These are phyloP conservation scores for Matsumurasca onukii DNA, from an alignment of 1,140 invertebrate species.

Conservation along the genomic window DNA sequence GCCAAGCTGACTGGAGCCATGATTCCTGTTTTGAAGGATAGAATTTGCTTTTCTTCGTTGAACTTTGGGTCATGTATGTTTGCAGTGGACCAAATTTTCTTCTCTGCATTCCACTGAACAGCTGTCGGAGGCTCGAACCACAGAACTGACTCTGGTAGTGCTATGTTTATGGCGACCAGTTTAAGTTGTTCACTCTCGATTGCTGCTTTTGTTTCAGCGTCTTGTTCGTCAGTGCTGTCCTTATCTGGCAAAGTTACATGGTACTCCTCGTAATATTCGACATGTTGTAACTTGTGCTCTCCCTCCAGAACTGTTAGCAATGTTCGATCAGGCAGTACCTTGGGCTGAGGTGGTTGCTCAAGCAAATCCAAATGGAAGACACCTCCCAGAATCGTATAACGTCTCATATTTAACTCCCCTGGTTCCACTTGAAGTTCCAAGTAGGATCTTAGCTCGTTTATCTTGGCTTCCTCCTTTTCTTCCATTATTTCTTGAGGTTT, in stretches of 20 bases:
- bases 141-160: constrained; percentile 70
- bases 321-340: constrained; percentile 42
- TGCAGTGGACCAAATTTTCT: constrained; percentile 66
- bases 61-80: constrained; percentile 80
- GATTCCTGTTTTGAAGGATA: constrained; percentile 71
- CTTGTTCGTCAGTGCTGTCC: not conserved
- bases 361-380: constrained; percentile 63
- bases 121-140: constrained; percentile 82
- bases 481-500: constrained; percentile 29
- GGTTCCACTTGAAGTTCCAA: constrained; percentile 47
- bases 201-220: not conserved
- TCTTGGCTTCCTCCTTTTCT: constrained; percentile 16
- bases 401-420: constrained; percentile 65
- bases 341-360: constrained; percentile 64
- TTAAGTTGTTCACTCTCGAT: constrained; percentile 17
- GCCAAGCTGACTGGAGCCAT: constrained; percentile 76
- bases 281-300: constrained; percentile 19
- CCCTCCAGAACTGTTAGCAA: constrained; percentile 28
- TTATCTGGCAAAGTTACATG: constrained; percentile 25
- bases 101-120: constrained; percentile 68
- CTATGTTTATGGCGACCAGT: constrained; percentile 44
- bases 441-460: constrained; percentile 44
- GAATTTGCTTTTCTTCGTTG: constrained; percentile 76
- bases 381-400: constrained; percentile 63
- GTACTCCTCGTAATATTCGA: constrained; percentile 22